phyloP scores from a whole-genome alignment of 2,113 vertebrate species.

The Cephalopholis sonnerati region DNA sequence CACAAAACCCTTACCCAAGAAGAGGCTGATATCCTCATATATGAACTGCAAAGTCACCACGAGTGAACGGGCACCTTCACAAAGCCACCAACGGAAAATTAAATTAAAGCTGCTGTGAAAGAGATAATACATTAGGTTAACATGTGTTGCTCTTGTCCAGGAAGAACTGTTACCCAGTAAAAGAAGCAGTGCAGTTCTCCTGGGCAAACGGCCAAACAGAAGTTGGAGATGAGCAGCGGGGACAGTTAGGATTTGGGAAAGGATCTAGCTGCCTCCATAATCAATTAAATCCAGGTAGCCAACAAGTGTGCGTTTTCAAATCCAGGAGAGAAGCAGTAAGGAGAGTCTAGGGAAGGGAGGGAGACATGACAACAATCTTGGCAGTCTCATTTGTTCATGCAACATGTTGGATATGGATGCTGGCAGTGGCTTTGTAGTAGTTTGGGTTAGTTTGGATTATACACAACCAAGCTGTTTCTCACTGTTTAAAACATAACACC shows the following conservation, averaged over 20 bases:
- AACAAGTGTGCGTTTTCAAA: conserved; percentile 5
- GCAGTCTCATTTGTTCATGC: conserved; percentile 8
- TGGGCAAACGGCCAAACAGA: not conserved
- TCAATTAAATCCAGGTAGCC: conserved; percentile 3
- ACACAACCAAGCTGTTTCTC: not conserved
- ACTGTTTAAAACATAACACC: not conserved
- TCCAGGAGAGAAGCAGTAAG: not conserved
- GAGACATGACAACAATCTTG: not conserved
- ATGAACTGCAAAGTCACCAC: not conserved
- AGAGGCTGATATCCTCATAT: not conserved
- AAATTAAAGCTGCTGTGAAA: not conserved
- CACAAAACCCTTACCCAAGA: not conserved
- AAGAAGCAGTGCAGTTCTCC: not conserved
- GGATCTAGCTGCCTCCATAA: not conserved
- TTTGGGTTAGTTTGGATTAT: not conserved
- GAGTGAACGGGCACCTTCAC: not conserved
- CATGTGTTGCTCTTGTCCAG: not conserved
- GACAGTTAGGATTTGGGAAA: not conserved
- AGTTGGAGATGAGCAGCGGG: not conserved
- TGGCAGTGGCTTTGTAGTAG: not conserved
- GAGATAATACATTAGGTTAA: not conserved
- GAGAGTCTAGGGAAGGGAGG: not conserved
- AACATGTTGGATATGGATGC: not conserved
- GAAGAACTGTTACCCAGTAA: not conserved
- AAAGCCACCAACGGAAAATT: not conserved